Evolutionary conservation across 2,797 vertebrate species (phyloP), one percentile per base, ranked within the genome.

Genomic region (Tragopan temminckii): DNA sequence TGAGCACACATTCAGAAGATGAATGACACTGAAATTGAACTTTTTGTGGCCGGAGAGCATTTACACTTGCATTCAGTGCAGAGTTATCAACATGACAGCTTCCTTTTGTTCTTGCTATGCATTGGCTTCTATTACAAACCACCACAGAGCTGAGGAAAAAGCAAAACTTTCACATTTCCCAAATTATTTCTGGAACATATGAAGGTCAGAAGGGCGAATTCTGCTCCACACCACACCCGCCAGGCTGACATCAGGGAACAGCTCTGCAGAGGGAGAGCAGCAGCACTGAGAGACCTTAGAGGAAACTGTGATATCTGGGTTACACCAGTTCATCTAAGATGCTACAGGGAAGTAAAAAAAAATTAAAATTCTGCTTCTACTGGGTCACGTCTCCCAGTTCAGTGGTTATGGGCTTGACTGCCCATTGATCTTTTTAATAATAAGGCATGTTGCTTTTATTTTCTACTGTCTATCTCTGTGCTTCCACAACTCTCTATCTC

Each of bases 31-130:
- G 85, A 97, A 95, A 92, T 71, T 57, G 85, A 96, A 86, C 62
- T 88, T n/a, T 94, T 90, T 93, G 92, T 89, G 82, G 85, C 89
- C n/a, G 40, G 67, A 75, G 76, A 95, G 87, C 88, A 74, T 94
- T 97, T 93, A 96, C 66, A 61, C 80, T 96, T 86, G 79, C 77
- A 75, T 92, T 93, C 82, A 85, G 29, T 20, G 52, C 55, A 69
- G 57, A 89, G 82, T 93, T 85, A 88, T 96, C 95, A 95, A 85
- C 91, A 71, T 96, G 97, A 97, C 94, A 95, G 85, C 71, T 97
- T 96, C 79, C 91, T 96, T 97, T 97, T 97, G 90, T 96, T 93
- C 69, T 55, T 70, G 88, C 86, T 81, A 55, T 89, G 81, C 74
- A 38, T 88, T 94, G 81, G 94, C 93, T 97, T 91, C 45, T 35